Conservation (phyloP, 2,797 vertebrate genomes). For the Acanthurus tractus region DNA sequence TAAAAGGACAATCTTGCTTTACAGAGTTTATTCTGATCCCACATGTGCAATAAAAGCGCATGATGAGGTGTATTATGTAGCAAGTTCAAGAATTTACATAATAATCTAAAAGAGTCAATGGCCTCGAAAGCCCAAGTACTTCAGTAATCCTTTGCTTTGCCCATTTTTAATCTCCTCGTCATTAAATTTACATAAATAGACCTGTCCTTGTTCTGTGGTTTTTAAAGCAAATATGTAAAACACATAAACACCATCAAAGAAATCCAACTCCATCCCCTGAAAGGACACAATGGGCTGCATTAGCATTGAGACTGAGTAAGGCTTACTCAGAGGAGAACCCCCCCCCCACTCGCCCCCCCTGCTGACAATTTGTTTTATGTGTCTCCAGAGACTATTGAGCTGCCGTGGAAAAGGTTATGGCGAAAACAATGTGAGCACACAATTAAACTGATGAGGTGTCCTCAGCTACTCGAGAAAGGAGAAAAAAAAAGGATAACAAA, state of each 20-base stretch:
- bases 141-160: constrained; percentile 18
- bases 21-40: constrained; percentile 1
- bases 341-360: background rate
- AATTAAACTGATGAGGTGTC: constrained; percentile 67
- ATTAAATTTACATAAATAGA: constrained; percentile 52
- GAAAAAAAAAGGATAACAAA: background rate
- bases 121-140: constrained; percentile 25
- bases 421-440: constrained; percentile 67
- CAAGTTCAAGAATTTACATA: constrained; percentile 32
- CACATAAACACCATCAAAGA: constrained; percentile 29
- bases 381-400: constrained; percentile 65
- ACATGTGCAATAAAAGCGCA: background rate
- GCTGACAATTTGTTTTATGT: constrained; percentile 67
- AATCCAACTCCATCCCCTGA: constrained; percentile 12
- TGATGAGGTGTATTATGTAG: background rate
- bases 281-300: constrained; percentile 47
- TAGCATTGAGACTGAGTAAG: constrained; percentile 57
- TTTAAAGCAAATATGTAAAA: constrained; percentile 38
- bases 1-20: background rate
- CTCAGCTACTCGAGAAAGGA: constrained; percentile 3
- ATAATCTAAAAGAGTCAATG: constrained; percentile 14
- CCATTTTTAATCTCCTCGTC: constrained; percentile 35
- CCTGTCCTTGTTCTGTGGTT: constrained; percentile 33
- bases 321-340: constrained; percentile 51
- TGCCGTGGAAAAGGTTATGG: constrained; percentile 66